Conservation (phyloP, 1,140 invertebrate species). For the Trissolcus basalis region DNA sequence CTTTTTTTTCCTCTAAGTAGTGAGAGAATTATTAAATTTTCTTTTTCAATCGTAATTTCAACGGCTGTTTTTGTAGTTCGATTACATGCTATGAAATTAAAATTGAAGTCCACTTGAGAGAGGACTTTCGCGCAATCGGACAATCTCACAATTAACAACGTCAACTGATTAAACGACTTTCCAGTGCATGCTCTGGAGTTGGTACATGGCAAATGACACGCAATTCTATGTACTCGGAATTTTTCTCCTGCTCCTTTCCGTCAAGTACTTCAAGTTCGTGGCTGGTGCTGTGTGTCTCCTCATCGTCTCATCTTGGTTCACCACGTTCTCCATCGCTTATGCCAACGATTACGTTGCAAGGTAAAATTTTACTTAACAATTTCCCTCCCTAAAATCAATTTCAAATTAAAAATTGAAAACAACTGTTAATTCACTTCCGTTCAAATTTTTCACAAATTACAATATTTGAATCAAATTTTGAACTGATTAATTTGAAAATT, state of each 20-base stretch:
- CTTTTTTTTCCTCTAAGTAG: too few relatives aligned
- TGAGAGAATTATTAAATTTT: too few relatives aligned
- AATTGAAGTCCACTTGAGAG: background rate
- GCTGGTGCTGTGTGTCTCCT: conserved; percentile 72
- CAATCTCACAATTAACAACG: conserved; percentile 22
- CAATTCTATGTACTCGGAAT: conserved; percentile 89
- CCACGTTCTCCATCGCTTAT: conserved; percentile 84
- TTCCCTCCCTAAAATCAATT: too few relatives aligned
- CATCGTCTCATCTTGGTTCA: conserved; percentile 84
- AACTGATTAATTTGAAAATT: too few relatives aligned
- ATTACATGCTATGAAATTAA: too few relatives aligned
- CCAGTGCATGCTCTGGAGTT: conserved; percentile 90
- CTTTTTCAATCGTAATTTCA: too few relatives aligned
- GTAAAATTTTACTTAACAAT: too few relatives aligned
- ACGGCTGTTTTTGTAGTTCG: too few relatives aligned
- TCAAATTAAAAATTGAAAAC: too few relatives aligned
- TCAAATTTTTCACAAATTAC: too few relatives aligned
- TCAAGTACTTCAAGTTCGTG: conserved; percentile 79
- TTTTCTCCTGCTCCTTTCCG: conserved; percentile 83
- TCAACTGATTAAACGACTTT: conserved; percentile 59
- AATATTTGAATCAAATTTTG: too few relatives aligned
- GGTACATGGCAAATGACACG: conserved; percentile 95
- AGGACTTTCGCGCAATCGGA: conserved; percentile 18
- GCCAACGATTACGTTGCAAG: conserved; percentile 85
- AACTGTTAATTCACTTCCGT: too few relatives aligned